phyloP scores from a whole-genome alignment of 2,797 vertebrate species.

The Triplophysa yarkandensis region DNA sequence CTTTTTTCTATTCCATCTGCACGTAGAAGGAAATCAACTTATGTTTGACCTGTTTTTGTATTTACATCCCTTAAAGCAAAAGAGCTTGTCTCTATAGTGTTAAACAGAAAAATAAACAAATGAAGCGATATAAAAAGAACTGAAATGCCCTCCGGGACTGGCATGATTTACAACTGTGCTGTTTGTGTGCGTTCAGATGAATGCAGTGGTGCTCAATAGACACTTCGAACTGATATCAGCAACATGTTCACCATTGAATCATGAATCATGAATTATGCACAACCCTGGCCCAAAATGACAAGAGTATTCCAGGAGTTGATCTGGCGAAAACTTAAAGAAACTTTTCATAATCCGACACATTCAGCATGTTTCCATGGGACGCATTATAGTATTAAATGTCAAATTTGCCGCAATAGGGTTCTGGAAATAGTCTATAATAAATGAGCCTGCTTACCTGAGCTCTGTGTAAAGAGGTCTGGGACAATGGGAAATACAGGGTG shows the following conservation, averaged over 20 bases:
- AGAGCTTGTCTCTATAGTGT: constrained; percentile 23
- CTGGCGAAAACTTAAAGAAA: neutral
- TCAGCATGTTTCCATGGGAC: constrained; percentile 13
- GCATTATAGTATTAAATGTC: constrained; percentile 17
- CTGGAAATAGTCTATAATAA: constrained; percentile 21
- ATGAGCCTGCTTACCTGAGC: constrained; percentile 12
- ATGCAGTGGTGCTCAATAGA: constrained; percentile 17
- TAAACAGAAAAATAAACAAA: constrained; percentile 21
- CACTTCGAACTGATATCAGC: constrained; percentile 15
- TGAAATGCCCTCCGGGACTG: neutral
- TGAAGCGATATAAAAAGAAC: constrained; percentile 10
- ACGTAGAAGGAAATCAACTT: neutral
- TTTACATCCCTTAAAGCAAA: constrained; percentile 1
- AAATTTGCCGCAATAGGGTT: constrained; percentile 3
- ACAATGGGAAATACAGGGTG: constrained; percentile 18
- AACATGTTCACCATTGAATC: neutral
- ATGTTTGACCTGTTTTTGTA: constrained; percentile 8
- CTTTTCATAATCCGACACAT: neutral
- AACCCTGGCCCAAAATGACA: neutral
- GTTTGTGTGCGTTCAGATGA: neutral
- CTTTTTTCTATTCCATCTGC: no score
- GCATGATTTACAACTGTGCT: constrained; percentile 31
- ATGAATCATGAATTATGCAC: constrained; percentile 42
- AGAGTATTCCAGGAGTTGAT: constrained; percentile 8
- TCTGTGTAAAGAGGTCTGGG: constrained; percentile 27